These are phyloP conservation scores for Nesoenas mayeri DNA, from an alignment of 2,113 vertebrate genomes.

Conservation along the genomic window DNA sequence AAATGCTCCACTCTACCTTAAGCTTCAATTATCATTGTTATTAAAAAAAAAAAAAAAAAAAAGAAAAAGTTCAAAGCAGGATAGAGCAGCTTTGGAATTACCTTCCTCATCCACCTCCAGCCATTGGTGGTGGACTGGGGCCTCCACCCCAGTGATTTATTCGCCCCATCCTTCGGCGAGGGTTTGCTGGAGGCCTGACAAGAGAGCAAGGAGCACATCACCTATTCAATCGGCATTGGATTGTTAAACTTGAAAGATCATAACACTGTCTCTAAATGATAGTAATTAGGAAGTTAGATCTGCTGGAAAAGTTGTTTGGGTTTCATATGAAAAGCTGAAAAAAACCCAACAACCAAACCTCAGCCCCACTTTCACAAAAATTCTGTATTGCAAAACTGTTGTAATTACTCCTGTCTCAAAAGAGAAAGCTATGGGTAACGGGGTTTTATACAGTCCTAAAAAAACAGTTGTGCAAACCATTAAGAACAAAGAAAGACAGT, in stretches of 20 bases:
- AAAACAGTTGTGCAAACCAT: neutral
- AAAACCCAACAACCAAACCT: neutral
- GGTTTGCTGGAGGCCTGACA: slow-evolving; percentile 87
- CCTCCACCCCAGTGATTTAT: slow-evolving; percentile 86
- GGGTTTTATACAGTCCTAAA: neutral
- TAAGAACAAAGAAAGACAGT: neutral
- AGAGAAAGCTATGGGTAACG: neutral
- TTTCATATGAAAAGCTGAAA: neutral
- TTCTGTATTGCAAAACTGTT: neutral
- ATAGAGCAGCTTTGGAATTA: slow-evolving; percentile 57
- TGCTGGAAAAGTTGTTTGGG: neutral
- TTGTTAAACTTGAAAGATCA: neutral
- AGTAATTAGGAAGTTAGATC: neutral
- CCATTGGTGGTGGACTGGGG: slow-evolving; percentile 92
- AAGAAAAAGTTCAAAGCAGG: neutral
- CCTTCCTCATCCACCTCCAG: slow-evolving; percentile 99
- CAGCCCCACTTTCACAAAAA: accelerated
- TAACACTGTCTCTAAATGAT: neutral
- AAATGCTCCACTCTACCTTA: neutral
- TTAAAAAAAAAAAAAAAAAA: neutral
- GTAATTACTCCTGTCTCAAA: neutral
- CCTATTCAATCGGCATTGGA: neutral
- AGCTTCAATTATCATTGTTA: neutral
- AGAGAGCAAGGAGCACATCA: neutral
- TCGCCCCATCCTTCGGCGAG: slow-evolving; percentile 89